Conservation (phyloP, 2,888 invertebrate genomes). For the Xestia sexstrigata region DNA sequence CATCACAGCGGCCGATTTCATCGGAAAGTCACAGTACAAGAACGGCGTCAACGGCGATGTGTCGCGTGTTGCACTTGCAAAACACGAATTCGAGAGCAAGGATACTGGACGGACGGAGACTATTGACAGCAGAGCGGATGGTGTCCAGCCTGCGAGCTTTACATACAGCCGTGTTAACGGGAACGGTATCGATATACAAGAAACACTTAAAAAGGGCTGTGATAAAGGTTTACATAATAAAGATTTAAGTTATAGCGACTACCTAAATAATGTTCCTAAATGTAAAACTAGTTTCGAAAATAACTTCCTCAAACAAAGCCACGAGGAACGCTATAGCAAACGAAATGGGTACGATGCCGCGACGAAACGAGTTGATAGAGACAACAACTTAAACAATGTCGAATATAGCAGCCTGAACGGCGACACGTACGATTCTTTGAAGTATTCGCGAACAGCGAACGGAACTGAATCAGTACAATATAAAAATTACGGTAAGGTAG, state of each 20-base stretch:
- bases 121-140: conserved; percentile 79
- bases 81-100: conserved; percentile 87
- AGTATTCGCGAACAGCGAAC: conserved; percentile 89
- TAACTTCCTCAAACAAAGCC: conserved; percentile 87
- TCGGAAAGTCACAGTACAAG: conserved; percentile 79
- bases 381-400: conserved; percentile 85
- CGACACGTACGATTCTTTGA: conserved; percentile 88
- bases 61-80: conserved; percentile 85
- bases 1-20: conserved; percentile 83
- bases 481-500: conserved; percentile 88
- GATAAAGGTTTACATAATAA: conserved; percentile 89
- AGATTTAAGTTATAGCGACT: conserved; percentile 87
- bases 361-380: conserved; percentile 85
- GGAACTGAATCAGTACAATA: conserved; percentile 89
- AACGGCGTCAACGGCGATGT: conserved; percentile 82
- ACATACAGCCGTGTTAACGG: conserved; percentile 83
- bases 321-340: conserved; percentile 87
- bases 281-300: conserved; percentile 89
- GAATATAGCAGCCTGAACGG: conserved; percentile 87
- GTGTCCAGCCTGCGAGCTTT: conserved; percentile 82
- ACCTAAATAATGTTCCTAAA: conserved; percentile 90
- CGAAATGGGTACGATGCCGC: conserved; percentile 85
- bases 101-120: conserved; percentile 82
- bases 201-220: conserved; percentile 89
- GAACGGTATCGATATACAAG: conserved; percentile 87